phyloP scores from a whole-genome alignment of 2,888 invertebrate genomes.

The Cerastis rubricosa region DNA sequence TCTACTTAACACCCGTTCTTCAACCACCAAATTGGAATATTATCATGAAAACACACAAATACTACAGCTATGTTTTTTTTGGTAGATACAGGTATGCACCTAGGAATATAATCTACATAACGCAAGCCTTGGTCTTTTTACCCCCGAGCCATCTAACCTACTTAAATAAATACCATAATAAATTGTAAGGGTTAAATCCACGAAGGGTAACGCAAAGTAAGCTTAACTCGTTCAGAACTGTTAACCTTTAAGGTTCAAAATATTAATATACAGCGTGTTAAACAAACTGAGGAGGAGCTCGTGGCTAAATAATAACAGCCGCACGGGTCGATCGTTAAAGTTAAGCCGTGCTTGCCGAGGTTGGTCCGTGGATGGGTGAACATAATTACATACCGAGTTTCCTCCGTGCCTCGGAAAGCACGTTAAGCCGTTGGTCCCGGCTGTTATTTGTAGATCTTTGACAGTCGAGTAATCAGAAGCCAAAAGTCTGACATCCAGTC shows the following conservation, averaged over 20 bases:
- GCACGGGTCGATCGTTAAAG: too few relatives aligned
- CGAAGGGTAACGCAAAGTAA: slow-evolving; percentile 25
- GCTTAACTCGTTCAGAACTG: slow-evolving; percentile 18
- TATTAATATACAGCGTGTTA: neutral
- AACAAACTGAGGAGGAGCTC: too few relatives aligned
- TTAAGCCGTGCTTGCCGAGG: too few relatives aligned
- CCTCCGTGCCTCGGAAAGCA: too few relatives aligned
- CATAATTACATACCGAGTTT: too few relatives aligned
- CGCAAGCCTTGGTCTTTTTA: slow-evolving; percentile 33
- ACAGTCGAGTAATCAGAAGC: too few relatives aligned
- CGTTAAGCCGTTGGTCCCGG: too few relatives aligned
- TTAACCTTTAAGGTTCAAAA: slow-evolving; percentile 17
- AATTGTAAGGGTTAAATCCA: slow-evolving; percentile 48
- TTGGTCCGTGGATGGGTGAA: too few relatives aligned
- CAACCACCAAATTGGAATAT: neutral
- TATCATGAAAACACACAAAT: neutral
- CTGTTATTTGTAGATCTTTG: too few relatives aligned
- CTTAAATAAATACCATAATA: slow-evolving; percentile 46
- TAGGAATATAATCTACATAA: slow-evolving; percentile 18
- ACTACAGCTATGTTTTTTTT: neutral
- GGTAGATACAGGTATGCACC: neutral
- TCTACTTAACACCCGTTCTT: neutral
- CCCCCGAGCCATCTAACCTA: slow-evolving; percentile 10
- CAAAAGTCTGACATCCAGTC: too few relatives aligned
- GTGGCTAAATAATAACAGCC: too few relatives aligned